Percentiles rank a stretch among this genome's conserved stretches.
phyloP scores from a whole-genome alignment of 2,113 vertebrate species.

The Pampusana beccarii region DNA sequence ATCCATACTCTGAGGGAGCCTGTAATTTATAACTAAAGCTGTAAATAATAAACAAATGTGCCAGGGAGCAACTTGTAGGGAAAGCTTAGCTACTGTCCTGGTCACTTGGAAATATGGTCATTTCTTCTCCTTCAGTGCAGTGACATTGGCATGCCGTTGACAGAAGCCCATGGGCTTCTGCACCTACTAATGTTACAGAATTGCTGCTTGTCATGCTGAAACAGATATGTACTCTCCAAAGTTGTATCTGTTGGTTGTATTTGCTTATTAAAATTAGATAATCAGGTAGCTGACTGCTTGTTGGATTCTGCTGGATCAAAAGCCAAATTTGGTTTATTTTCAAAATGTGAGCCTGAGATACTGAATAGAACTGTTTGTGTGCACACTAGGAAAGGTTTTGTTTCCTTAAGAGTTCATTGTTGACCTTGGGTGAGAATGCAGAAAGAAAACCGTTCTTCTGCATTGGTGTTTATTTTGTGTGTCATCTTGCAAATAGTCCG shows the following conservation, averaged over 20 bases:
- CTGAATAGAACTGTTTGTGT: background rate
- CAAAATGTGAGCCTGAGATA: background rate
- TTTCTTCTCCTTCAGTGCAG: background rate
- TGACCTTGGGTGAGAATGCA: background rate
- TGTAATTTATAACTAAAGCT: constrained; percentile 31
- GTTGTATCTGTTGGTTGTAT: background rate
- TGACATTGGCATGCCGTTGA: background rate
- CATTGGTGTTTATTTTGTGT: background rate
- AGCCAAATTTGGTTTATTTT: background rate
- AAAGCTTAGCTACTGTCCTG: background rate
- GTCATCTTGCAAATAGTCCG: background rate
- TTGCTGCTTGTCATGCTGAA: background rate
- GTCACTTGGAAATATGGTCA: background rate
- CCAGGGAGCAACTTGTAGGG: background rate
- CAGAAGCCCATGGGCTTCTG: background rate
- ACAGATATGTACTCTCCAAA: background rate
- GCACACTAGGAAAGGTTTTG: background rate
- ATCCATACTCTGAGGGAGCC: constrained; percentile 31
- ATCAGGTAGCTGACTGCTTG: background rate
- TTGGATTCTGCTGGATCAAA: background rate
- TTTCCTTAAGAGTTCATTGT: background rate
- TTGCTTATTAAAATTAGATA: background rate
- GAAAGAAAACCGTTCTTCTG: background rate
- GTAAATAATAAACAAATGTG: constrained; percentile 25
- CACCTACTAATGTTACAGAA: background rate